These are phyloP conservation scores for chimpanzee (Pan troglodytes) DNA, from an alignment of 2,113 vertebrate species.

Conservation along the genomic window DNA sequence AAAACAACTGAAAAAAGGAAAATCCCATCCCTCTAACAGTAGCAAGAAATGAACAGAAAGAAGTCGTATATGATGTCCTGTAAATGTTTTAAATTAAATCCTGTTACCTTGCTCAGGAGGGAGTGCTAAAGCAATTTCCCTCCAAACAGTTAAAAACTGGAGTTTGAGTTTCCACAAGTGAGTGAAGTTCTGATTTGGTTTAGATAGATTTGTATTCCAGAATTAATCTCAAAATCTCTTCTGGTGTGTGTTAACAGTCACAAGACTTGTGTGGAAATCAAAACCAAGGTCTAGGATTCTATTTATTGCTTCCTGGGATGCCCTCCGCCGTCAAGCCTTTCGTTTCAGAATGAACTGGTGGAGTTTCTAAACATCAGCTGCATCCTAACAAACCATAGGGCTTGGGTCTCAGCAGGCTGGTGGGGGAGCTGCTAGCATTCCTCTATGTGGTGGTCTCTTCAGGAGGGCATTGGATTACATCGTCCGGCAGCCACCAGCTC, in stretches of 20 bases:
- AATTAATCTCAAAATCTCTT: neutral
- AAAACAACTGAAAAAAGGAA: neutral
- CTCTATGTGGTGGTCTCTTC: constrained; percentile 80
- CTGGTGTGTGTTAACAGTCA: neutral
- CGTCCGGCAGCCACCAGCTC: constrained; percentile 78
- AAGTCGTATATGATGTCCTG: fast-evolving
- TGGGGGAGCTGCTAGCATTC: constrained; percentile 44
- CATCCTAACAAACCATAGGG: fast-evolving
- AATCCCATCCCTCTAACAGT: neutral
- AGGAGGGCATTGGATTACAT: constrained; percentile 77
- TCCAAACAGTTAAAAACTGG: neutral
- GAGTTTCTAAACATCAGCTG: neutral
- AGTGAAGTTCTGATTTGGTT: neutral
- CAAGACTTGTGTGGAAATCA: neutral
- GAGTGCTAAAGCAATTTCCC: neutral
- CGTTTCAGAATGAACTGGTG: neutral
- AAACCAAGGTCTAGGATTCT: neutral
- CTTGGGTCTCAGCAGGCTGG: neutral
- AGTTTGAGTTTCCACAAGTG: neutral
- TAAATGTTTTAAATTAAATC: neutral
- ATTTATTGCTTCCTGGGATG: neutral
- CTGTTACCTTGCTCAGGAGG: neutral
- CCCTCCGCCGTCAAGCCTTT: fast-evolving
- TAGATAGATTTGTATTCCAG: neutral
- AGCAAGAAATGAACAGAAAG: neutral